Evolutionary conservation across 2,797 vertebrate genomes (phyloP).

Genomic region (Mormyrus hasselquistii): DNA sequence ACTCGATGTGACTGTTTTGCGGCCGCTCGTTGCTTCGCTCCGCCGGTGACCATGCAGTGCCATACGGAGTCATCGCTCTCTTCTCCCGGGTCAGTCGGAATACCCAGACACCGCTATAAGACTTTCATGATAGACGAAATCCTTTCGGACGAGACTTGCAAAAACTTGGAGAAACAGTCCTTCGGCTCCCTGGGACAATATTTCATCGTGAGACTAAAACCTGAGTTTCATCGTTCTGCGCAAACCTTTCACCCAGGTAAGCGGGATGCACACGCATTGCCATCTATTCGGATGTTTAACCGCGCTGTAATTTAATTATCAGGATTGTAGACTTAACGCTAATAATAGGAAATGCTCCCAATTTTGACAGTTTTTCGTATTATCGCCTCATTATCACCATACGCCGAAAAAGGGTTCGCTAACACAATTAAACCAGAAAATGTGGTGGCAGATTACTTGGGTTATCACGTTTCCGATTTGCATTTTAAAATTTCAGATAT

Average conservation of each 20-base stretch:
- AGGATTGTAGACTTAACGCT: neutral
- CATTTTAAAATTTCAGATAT: neutral
- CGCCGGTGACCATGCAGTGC: constrained; percentile 74
- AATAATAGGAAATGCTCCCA: neutral
- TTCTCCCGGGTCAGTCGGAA: constrained; percentile 73
- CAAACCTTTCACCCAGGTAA: constrained; percentile 88
- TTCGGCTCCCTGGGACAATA: constrained; percentile 84
- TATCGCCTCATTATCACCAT: neutral
- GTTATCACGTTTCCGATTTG: neutral
- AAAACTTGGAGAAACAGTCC: constrained; percentile 93
- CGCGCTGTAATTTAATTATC: neutral
- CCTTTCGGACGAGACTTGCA: constrained; percentile 91
- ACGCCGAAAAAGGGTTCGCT: neutral
- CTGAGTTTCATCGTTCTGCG: constrained; percentile 60
- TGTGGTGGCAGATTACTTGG: neutral
- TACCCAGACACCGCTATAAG: constrained; percentile 92
- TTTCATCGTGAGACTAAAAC: constrained; percentile 50
- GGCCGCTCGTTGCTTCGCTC: neutral
- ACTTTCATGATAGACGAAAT: constrained; percentile 99
- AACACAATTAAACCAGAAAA: neutral
- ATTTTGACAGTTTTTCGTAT: neutral
- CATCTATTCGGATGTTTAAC: neutral
- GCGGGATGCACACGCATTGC: constrained; percentile 30
- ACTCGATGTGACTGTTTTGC: neutral
- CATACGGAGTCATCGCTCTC: constrained; percentile 74